Conservation (phyloP, 1,140 invertebrate species). For the Cherax destructor region DNA sequence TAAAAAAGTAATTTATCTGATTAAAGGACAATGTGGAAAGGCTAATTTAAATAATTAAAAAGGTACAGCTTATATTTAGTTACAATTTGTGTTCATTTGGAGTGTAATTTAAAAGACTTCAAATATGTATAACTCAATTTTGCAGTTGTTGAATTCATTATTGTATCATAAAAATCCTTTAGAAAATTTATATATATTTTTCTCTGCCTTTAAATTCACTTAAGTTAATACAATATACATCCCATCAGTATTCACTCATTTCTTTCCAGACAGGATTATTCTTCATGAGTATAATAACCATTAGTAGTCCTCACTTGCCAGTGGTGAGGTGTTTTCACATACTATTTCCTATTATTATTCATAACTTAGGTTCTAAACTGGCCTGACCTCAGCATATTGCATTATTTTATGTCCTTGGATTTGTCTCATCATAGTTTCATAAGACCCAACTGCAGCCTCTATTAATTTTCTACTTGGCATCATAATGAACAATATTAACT, state of each 20-base stretch:
- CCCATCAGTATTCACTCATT: background rate
- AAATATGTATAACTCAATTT: background rate
- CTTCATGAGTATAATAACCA: background rate
- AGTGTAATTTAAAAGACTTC: background rate
- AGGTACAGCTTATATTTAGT: background rate
- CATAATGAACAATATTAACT: background rate
- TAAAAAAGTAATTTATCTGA: background rate
- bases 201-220: background rate
- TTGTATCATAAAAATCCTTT: background rate
- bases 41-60: background rate
- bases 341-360: background rate
- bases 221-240: background rate
- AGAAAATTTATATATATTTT: background rate
- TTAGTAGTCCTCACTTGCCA: background rate
- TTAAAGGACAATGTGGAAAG: background rate
- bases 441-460: constrained; percentile 11
- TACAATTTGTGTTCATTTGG: too few relatives aligned
- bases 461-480: background rate
- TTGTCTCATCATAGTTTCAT: constrained; percentile 2
- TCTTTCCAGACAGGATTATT: background rate
- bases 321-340: background rate
- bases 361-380: background rate
- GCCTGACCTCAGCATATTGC: background rate
- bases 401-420: background rate
- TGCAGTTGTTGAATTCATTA: background rate